Base-by-base conservation (phyloP, 2,888 invertebrate species). In the Drosophila longiperda region DNA sequence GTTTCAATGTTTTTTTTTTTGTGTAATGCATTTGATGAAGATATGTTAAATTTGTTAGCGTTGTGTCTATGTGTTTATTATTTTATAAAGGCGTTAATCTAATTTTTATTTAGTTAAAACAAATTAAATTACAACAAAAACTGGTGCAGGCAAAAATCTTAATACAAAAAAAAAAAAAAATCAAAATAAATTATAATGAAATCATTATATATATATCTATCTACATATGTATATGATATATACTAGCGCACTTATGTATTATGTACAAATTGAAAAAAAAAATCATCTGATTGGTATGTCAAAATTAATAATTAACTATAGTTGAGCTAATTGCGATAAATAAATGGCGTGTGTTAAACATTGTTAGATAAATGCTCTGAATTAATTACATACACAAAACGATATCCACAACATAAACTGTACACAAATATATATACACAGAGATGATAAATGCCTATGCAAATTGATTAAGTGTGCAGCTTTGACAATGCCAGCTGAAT, bases 121-220 rank as follows among this genome's bases (percentile, higher is more conserved):
- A 49, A 42, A 49, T 61, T 29, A 23, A 55, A 33, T 26, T 34
- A 58, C 52, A 23, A 60, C 62, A 54, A 72, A 78, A 87, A 85
- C 90, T 85, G 85, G 85, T 85, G 85, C 85, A 85, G 85, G 85
- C 85, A 89, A 85, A 80, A 73, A 72, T 57, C 69, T 57, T 53
- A 66, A 55, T 8, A 59, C 29, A 62, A 52, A 45, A 71, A 65
- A 67, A 65, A n/a, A 64, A 57, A 40, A 61, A 66, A 72, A 58
- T 50, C 36, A 57, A 40, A 23, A 48, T 20, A 61, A 70, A 59
- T 42, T 59, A 63, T 68, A 71, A 59, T 71, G 50, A 57, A 58
- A 34, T 59, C 54, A 57, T 67, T 40, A 55, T 59, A 53, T 38
- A 66, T 40, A 64, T n/a, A 52, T 32, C 59, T 26, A 65, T 50